A percentile compares a stretch with the other conserved stretches of the same genome.
These are phyloP conservation scores for Muscicapa striata DNA, from an alignment of 2,797 vertebrate species.

Conservation along the genomic window DNA sequence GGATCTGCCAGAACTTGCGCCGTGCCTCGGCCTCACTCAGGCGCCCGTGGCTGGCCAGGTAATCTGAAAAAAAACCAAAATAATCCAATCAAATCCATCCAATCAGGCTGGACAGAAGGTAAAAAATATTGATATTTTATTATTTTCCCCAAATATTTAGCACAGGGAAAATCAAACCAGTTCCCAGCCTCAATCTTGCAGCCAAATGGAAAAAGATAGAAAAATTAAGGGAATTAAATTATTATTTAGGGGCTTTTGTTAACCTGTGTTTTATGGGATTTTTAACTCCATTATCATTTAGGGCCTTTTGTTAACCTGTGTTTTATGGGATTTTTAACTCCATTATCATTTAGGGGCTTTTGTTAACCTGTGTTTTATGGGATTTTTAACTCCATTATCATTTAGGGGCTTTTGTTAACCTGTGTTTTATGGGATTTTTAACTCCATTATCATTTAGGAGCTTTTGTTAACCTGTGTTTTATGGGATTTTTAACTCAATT, in stretches of 20 bases:
- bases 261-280: not conserved
- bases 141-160: no score
- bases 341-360: no score
- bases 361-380: fast-evolving
- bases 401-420: no score
- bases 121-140: no score
- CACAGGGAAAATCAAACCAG: not conserved
- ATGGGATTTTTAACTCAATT: fast-evolving
- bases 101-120: no score
- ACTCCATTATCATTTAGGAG: not conserved
- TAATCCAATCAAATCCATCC: no score
- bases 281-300: not conserved
- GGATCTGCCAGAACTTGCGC: conserved; percentile 98
- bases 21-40: conserved; percentile 93
- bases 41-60: conserved; percentile 94
- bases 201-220: fast-evolving
- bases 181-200: not conserved
- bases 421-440: not conserved
- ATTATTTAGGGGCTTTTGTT: no score
- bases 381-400: not conserved
- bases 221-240: not conserved
- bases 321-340: not conserved
- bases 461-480: fast-evolving
- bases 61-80: conserved; percentile 40
- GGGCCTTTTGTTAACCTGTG: no score